A percentile compares a stretch with the other conserved stretches of the same genome.
Conservation (phyloP, 2,888 invertebrate genomes). For the Agrochola lychnidis region DNA sequence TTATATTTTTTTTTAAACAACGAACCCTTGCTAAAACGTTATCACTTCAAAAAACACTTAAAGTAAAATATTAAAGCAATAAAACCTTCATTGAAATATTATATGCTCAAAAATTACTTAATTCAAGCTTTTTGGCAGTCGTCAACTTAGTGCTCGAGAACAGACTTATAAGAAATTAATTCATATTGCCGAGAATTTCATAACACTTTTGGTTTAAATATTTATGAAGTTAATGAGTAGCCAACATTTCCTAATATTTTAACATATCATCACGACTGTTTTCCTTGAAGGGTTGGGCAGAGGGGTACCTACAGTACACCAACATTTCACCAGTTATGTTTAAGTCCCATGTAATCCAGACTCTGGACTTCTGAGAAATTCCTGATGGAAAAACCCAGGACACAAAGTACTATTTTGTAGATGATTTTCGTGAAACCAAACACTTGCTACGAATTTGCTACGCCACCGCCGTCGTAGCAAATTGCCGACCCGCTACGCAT, state of each 20-base stretch:
- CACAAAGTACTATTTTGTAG: slow-evolving; percentile 2
- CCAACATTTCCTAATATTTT: background rate
- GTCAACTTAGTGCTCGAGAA: slow-evolving; percentile 3
- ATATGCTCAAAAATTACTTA: background rate
- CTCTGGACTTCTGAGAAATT: background rate
- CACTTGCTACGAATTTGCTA: slow-evolving; percentile 21
- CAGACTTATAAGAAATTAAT: slow-evolving; percentile 11
- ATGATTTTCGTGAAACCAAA: background rate
- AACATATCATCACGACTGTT: background rate
- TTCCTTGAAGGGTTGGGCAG: background rate
- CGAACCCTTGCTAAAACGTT: background rate
- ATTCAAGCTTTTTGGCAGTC: slow-evolving; percentile 6
- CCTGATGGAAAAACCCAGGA: background rate
- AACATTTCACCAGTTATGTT: background rate
- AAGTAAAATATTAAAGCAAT: background rate
- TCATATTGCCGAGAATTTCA: slow-evolving; percentile 6
- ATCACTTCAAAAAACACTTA: background rate
- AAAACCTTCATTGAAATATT: background rate
- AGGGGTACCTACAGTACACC: background rate
- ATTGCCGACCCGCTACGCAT: background rate
- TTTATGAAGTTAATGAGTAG: slow-evolving; percentile 7
- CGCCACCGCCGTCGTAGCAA: slow-evolving; percentile 26
- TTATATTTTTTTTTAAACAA: too few species aligned
- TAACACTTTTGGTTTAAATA: slow-evolving; percentile 12
- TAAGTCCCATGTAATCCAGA: background rate